A percentile compares a stretch with the other conserved stretches of the same genome.
phyloP scores from a whole-genome alignment of 2,113 vertebrate species.

The Bujurquina vittata region DNA sequence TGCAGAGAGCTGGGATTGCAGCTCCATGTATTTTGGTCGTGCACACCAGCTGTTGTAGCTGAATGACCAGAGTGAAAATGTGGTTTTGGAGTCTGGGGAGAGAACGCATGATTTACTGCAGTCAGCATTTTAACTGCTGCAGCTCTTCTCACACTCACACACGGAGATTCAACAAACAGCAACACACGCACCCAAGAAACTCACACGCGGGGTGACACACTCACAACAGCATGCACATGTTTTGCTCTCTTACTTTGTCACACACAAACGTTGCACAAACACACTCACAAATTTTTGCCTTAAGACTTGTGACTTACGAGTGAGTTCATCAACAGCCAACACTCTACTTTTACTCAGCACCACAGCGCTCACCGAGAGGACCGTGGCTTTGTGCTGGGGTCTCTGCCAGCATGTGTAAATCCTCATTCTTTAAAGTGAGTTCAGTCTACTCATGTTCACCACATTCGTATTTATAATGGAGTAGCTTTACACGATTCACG shows the following conservation, averaged over 20 bases:
- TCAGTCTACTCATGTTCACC: neutral
- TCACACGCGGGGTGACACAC: neutral
- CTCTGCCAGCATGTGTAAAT: neutral
- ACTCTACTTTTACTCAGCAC: neutral
- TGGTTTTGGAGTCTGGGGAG: slow-evolving; percentile 18
- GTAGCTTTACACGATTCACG: neutral
- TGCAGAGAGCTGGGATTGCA: neutral
- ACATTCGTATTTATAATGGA: neutral
- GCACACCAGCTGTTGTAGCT: slow-evolving; percentile 20
- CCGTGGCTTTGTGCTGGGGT: too few relatives aligned
- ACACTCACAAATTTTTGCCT: neutral
- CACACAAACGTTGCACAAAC: neutral
- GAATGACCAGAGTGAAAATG: slow-evolving; percentile 26
- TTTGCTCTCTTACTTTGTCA: neutral
- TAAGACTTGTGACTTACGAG: neutral
- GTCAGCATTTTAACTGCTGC: slow-evolving; percentile 36
- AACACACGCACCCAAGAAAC: neutral
- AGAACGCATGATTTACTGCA: neutral
- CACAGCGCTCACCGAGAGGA: neutral
- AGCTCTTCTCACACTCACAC: neutral
- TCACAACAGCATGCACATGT: neutral
- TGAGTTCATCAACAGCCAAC: neutral
- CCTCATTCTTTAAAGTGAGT: neutral
- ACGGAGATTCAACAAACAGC: neutral
- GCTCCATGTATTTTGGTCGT: neutral